Evolutionary conservation across 2,113 vertebrate genomes (phyloP).

Genomic region (Ciconia stormi): DNA sequence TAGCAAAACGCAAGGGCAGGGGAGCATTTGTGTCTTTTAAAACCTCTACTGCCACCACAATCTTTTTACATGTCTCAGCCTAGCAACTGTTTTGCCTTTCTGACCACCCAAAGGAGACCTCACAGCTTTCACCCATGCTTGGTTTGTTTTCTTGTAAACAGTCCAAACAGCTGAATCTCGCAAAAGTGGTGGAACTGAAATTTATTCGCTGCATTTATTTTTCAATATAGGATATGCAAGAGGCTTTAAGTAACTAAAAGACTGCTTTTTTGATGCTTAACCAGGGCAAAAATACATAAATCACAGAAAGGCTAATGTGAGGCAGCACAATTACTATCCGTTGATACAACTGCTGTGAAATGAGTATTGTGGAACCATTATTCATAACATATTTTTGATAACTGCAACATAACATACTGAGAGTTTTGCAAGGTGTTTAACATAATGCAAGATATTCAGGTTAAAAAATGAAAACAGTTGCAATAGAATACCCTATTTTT

Average conservation of each 20-base stretch:
- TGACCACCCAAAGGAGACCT: neutral
- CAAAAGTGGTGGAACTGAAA: neutral
- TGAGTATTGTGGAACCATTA: neutral
- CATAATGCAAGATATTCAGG: neutral
- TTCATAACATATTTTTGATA: neutral
- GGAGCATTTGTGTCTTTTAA: neutral
- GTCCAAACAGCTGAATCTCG: neutral
- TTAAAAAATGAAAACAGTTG: neutral
- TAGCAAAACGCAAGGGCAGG: neutral
- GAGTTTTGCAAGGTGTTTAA: neutral
- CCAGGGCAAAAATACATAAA: fast-evolving
- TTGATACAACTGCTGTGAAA: neutral
- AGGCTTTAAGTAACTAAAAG: neutral
- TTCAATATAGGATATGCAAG: neutral
- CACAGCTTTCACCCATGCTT: neutral
- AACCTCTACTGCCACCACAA: neutral
- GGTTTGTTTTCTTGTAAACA: neutral
- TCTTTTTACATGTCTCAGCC: neutral
- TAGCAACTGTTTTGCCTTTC: neutral
- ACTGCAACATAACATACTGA: neutral
- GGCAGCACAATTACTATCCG: neutral
- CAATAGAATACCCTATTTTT: neutral
- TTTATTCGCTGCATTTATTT: neutral
- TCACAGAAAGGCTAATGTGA: neutral
- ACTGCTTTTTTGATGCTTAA: neutral